Evolutionary conservation across 2,888 invertebrate species (phyloP).

Genomic region (Platycheirus albimanus): DNA sequence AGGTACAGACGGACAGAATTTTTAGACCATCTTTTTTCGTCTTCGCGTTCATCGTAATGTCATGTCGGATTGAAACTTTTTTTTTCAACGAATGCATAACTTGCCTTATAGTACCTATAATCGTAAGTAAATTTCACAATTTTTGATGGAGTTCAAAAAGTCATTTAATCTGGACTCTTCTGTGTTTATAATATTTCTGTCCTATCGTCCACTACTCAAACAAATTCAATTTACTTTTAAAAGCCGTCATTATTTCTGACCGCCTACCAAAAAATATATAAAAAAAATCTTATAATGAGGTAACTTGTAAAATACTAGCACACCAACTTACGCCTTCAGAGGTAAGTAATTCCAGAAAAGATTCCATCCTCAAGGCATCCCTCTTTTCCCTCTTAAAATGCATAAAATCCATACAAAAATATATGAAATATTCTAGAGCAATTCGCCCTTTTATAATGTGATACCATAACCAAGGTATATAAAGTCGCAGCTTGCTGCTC

Average conservation of each 20-base stretch:
- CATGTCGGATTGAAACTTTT: too few species aligned
- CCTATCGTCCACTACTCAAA: constrained; percentile 16
- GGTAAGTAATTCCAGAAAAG: constrained; percentile 47
- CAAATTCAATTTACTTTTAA: constrained; percentile 63
- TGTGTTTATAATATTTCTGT: background rate
- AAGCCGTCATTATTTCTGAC: constrained; percentile 2
- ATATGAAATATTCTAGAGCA: constrained; percentile 25
- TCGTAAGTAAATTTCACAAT: too few species aligned
- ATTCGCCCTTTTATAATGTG: constrained; percentile 53
- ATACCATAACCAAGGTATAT: constrained; percentile 41
- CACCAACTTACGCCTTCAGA: constrained; percentile 44
- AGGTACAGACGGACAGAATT: too few species aligned
- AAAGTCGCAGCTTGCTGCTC: constrained; percentile 23
- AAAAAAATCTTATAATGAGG: constrained; percentile 20
- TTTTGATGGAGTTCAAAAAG: too few species aligned
- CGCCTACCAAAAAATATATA: background rate
- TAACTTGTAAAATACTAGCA: constrained; percentile 44
- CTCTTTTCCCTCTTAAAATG: background rate
- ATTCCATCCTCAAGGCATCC: constrained; percentile 48
- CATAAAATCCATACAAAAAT: background rate
- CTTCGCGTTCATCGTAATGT: too few species aligned
- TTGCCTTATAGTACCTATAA: too few species aligned
- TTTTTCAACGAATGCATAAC: too few species aligned
- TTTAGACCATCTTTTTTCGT: too few species aligned
- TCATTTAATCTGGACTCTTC: background rate